Evolutionary conservation across 1,140 invertebrate genomes (phyloP), one percentile per base, ranked within the genome.

Genomic region (Zeugodacus cucurbitae): DNA sequence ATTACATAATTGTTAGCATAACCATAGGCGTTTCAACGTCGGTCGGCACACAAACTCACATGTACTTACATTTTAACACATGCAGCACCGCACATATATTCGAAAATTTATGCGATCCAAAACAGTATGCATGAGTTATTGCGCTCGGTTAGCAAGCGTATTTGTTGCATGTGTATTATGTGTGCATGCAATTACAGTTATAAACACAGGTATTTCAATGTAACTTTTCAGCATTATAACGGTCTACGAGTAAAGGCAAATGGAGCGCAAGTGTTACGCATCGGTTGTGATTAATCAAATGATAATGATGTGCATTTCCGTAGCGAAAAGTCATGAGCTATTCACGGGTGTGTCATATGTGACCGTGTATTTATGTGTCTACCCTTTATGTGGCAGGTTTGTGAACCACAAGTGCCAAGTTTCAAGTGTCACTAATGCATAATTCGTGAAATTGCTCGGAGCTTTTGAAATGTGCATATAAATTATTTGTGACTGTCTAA

Each of bases 241-340:
- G 26, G 64, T 14, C 48, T 54, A 17, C 3, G 10, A 11, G 64
- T 32, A 37, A 34, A 37, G 3, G 37, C 34, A 34, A 26, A 41
- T 74, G 32, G 17, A 74, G 70, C 20, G 44, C n/a, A 74, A 74
- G 37, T 74, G 64, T 34, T 67, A 32, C 64, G 64, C 37, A 34
- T 74, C 37, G n/a, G 20, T 41, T 74, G 44, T 74, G 70, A 74
- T 74, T 74, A 44, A 74, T 17, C 70, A 41, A 74, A 74, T 74
- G 32, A 74, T 74, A 29, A 74, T 17, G 70, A 74, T 74, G 37
- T n/a, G 20, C 70, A 74, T n/a, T 41, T 41, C 32, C 8, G 29
- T 70, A 14, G 14, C 10, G n/a, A 32, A 70, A 29, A 32, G 14
- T 34, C 14, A 70, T 70, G 64, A 70, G 59, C n/a, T n/a, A 26